phyloP scores from a whole-genome alignment of 2,888 invertebrate genomes.

The Hemistola chrysoprasaria region DNA sequence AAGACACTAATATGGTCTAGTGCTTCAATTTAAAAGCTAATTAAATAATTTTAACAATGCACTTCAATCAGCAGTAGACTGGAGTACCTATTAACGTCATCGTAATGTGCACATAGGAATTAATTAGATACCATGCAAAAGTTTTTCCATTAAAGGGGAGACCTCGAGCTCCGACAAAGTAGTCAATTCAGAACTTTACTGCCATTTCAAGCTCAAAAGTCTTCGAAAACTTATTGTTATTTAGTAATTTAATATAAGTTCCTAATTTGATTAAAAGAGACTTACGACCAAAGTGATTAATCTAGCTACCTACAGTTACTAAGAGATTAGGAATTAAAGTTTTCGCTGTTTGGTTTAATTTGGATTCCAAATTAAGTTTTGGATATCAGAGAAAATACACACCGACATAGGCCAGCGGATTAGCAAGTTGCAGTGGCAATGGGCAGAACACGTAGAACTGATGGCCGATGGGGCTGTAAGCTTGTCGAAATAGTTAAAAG shows the following conservation, averaged over 20 bases:
- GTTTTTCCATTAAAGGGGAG: constrained; percentile 48
- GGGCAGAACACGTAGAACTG: too few species aligned
- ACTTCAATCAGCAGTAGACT: constrained; percentile 28
- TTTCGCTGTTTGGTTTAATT: too few species aligned
- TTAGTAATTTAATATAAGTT: constrained; percentile 33
- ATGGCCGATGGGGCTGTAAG: too few species aligned
- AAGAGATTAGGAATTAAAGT: too few species aligned
- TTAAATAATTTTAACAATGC: constrained; percentile 22
- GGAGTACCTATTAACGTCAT: constrained; percentile 32
- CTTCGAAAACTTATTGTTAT: constrained; percentile 41
- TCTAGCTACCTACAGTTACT: too few species aligned
- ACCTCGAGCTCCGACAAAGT: constrained; percentile 39
- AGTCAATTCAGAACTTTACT: constrained; percentile 46
- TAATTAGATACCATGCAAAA: constrained; percentile 52
- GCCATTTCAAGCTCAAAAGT: constrained; percentile 37
- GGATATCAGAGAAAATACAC: too few species aligned
- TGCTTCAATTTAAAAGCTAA: constrained; percentile 2
- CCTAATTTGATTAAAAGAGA: constrained; percentile 4
- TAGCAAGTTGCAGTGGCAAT: too few species aligned
- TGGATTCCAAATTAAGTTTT: not conserved
- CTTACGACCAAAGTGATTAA: too few species aligned
- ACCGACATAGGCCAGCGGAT: too few species aligned
- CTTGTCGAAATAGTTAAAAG: too few species aligned
- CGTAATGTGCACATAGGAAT: constrained; percentile 38
- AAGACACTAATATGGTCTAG: too few species aligned